A percentile compares a stretch with the other conserved stretches of the same genome.
Conservation (phyloP, 2,888 invertebrate species). For the Prosapia bicincta region DNA sequence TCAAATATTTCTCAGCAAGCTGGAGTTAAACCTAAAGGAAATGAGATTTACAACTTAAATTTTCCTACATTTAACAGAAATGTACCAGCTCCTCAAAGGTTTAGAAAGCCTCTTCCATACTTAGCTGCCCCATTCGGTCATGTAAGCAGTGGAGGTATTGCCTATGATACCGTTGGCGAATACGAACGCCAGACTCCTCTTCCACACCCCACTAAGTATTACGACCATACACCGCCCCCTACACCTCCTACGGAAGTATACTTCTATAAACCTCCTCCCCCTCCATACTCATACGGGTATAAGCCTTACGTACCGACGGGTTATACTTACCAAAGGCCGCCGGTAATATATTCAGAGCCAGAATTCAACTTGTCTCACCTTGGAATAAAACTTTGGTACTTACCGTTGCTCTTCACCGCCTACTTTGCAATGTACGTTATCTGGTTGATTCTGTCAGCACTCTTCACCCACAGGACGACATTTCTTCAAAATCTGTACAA, state of each 20-base stretch:
- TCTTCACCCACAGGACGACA: background rate
- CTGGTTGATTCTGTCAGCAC: background rate
- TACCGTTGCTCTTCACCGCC: background rate
- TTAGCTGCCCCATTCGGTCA: too few species aligned
- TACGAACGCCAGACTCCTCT: too few species aligned
- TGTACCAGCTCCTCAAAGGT: too few species aligned
- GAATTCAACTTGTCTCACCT: background rate
- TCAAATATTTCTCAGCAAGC: too few species aligned
- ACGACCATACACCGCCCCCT: background rate
- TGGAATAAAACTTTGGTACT: background rate
- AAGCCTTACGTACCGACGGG: background rate
- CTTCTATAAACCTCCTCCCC: background rate
- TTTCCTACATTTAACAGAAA: too few species aligned
- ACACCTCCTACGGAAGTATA: background rate
- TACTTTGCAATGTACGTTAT: background rate
- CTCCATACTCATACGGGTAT: background rate
- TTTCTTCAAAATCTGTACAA: background rate
- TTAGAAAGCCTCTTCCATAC: too few species aligned
- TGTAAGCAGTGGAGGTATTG: too few species aligned
- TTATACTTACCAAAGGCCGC: background rate
- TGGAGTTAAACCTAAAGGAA: too few species aligned
- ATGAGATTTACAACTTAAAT: too few species aligned
- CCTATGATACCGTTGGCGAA: too few species aligned
- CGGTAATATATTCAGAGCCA: background rate
- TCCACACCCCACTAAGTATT: too few species aligned